Base-by-base conservation (phyloP, 64 coral and sea anemone genomes). In the Stichodactyla helianthus region DNA sequence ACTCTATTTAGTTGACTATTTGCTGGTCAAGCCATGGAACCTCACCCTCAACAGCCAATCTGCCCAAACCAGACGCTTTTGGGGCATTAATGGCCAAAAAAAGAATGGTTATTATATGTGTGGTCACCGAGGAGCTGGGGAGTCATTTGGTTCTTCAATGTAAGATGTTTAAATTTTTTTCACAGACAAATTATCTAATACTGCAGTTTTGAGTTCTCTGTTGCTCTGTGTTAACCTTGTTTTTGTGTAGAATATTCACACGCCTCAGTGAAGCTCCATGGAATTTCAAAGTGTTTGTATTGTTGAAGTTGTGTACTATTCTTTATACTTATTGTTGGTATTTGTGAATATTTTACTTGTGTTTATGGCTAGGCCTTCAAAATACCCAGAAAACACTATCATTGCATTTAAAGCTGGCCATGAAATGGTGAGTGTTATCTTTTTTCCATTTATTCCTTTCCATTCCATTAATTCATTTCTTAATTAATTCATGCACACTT, bases 341-440 rank as follows among this genome's bases (percentile, higher is more conserved):
- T n/a, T n/a, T n/a, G n/a, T n/a, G n/a, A n/a, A n/a, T n/a, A n/a
- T 23, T 71, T 71, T 7, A 26, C 6, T 51, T 8, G 20, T 52
- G 19, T 81, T 6, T 55, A 2, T 59, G 6, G 10, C 2, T 44
- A 84, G 83, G 59, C 25, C 83, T 60, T 84, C 56, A 25, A 18
- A 55, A 84, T 84, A 28, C 53, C 83, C 83, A 26, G 83, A 84
- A 59, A 84, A 84, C 35, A 84, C 83, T 53, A 84, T 84, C 22
- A 63, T n/a, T 27, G 83, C 83, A 22, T 84, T 84, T 25, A 84
- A 84, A 59, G 83, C 83, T 16, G 83, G 16, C 15, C 44, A 59
- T 35, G 4, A 17, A 19, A 51, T 84, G 83, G 83, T 84, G 35
- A 2, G 55, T 51, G 61, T 22, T 16, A 22, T 16, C 10, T 51